A percentile compares a stretch with the other conserved stretches of the same genome.
Conservation (phyloP, 2,113 vertebrate species). For the Peucedramus taeniatus region DNA sequence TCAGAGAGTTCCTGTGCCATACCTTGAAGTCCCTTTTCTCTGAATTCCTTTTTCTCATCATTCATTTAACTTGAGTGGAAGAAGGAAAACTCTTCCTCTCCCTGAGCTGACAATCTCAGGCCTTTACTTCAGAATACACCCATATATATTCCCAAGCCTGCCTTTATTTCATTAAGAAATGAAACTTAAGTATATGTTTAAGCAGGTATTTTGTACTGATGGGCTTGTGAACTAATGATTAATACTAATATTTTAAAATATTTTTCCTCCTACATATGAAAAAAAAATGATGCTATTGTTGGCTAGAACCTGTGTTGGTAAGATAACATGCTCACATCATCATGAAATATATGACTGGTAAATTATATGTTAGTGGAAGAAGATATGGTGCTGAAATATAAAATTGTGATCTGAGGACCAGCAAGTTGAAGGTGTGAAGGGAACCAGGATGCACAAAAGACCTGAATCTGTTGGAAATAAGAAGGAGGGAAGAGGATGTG, state of each 20-base stretch:
- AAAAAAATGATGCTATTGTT: constrained; percentile 24
- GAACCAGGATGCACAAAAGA: neutral
- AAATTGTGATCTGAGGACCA: neutral
- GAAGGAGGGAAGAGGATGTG: neutral
- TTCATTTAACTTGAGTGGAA: neutral
- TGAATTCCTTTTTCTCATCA: neutral
- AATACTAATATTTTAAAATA: neutral
- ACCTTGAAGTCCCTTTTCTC: neutral
- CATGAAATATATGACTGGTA: neutral
- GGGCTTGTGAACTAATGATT: neutral
- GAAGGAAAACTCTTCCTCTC: neutral
- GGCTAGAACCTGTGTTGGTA: neutral
- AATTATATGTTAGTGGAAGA: neutral
- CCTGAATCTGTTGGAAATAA: neutral
- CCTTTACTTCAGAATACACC: neutral
- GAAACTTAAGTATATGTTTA: neutral
- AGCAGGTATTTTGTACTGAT: neutral
- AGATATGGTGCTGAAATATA: neutral
- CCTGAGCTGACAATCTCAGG: neutral
- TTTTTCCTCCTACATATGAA: neutral
- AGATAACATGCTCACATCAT: constrained; percentile 15
- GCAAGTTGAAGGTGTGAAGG: neutral
- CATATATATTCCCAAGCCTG: neutral
- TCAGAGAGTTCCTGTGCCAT: neutral
- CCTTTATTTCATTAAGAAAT: neutral